Evolutionary conservation across 2,113 vertebrate species (phyloP).

Genomic region (Etheostoma spectabile): DNA sequence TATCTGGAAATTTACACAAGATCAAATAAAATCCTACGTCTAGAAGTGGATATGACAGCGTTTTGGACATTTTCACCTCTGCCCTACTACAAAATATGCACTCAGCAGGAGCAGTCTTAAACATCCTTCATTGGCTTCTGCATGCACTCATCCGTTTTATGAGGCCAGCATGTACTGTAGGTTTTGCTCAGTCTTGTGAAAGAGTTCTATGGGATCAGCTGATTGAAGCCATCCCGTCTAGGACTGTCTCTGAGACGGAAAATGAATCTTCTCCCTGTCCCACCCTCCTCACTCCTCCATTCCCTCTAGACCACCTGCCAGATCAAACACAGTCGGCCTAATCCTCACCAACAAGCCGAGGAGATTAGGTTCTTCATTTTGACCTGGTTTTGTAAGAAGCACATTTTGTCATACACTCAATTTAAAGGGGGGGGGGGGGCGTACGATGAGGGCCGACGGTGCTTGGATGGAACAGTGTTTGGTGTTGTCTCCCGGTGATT

Average conservation of each 20-base stretch:
- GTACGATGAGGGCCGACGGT: neutral
- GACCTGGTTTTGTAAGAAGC: slow-evolving; percentile 65
- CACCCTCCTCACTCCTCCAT: slow-evolving; percentile 21
- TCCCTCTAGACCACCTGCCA: slow-evolving; percentile 72
- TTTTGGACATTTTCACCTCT: neutral
- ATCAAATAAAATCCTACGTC: neutral
- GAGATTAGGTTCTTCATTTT: slow-evolving; percentile 72
- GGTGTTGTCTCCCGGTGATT: neutral
- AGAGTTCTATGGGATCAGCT: slow-evolving; percentile 7
- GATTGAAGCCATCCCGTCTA: slow-evolving; percentile 27
- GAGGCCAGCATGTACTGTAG: slow-evolving; percentile 6
- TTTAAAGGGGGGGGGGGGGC: slow-evolving; percentile 41
- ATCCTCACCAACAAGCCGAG: slow-evolving; percentile 68
- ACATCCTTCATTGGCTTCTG: slow-evolving; percentile 18
- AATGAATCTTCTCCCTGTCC: slow-evolving; percentile 52
- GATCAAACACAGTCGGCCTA: slow-evolving; percentile 75
- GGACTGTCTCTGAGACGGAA: slow-evolving; percentile 48
- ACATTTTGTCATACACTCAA: slow-evolving; percentile 61
- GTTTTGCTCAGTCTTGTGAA: slow-evolving; percentile 34
- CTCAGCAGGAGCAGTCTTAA: neutral
- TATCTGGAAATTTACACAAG: neutral
- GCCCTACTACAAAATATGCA: neutral
- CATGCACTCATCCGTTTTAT: slow-evolving; percentile 32
- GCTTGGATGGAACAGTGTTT: slow-evolving; percentile 17
- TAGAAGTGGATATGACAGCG: neutral